Conservation (phyloP, 2,797 vertebrate genomes). For the Margarornis squamiger region DNA sequence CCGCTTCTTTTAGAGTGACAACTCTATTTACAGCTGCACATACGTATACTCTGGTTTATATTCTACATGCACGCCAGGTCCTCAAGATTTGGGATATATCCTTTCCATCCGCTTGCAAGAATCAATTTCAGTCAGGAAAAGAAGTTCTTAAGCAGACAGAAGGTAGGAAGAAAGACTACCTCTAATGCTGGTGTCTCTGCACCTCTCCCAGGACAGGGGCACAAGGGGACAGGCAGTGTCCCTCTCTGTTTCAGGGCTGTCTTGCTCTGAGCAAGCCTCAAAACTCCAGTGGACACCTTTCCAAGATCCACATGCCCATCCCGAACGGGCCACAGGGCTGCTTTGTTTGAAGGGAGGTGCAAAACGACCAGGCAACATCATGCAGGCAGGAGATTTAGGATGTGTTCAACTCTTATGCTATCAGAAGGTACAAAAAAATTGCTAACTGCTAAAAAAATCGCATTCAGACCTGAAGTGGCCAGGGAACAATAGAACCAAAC, state of each 20-base stretch:
- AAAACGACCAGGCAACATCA: background rate
- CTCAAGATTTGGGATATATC: constrained; percentile 25
- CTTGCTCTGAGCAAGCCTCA: background rate
- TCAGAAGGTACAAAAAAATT: background rate
- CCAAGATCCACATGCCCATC: background rate
- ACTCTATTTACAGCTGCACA: constrained; percentile 51
- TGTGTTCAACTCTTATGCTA: background rate
- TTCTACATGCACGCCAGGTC: background rate
- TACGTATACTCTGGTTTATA: background rate
- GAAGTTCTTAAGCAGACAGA: background rate
- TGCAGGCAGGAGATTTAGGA: background rate
- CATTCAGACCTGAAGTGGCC: background rate
- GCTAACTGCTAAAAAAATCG: background rate
- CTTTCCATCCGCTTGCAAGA: constrained; percentile 6
- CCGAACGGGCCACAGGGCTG: background rate
- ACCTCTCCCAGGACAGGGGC: background rate
- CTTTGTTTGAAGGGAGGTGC: background rate
- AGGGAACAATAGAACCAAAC: background rate
- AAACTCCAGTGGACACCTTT: background rate
- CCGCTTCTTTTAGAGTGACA: constrained; percentile 49
- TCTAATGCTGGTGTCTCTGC: background rate
- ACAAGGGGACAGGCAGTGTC: background rate
- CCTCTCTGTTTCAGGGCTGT: accelerated
- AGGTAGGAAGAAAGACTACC: background rate
- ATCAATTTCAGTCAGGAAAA: background rate